Conservation (phyloP, 2,888 invertebrate species). For the Drosophila nr. perissopoda region DNA sequence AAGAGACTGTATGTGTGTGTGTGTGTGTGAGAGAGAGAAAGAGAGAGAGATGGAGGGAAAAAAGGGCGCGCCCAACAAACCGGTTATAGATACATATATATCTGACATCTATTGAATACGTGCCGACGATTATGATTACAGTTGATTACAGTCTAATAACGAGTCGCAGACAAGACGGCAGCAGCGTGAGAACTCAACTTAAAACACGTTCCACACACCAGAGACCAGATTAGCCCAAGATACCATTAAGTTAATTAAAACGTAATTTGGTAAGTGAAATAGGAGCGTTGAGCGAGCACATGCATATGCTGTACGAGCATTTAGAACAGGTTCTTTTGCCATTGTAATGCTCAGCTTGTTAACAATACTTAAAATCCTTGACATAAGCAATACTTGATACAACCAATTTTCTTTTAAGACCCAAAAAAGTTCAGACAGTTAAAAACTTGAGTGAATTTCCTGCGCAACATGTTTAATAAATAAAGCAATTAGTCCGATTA, state of each 20-base stretch:
- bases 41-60: slow-evolving; percentile 1
- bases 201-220: slow-evolving; percentile 14
- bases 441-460: slow-evolving; percentile 3
- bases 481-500: neutral
- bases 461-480: slow-evolving; percentile 11
- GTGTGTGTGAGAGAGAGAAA: neutral
- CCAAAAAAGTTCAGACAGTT: too few species aligned
- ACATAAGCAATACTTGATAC: slow-evolving; percentile 13
- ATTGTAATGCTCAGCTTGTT: slow-evolving; percentile 27
- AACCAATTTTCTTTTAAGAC: neutral
- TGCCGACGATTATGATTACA: slow-evolving; percentile 63
- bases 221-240: slow-evolving; percentile 9
- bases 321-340: slow-evolving; percentile 46
- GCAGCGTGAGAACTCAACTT: slow-evolving; percentile 53
- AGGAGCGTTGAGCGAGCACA: neutral
- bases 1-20: neutral
- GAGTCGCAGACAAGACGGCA: slow-evolving; percentile 39
- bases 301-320: neutral
- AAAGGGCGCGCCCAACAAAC: slow-evolving; percentile 66
- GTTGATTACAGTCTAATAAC: slow-evolving; percentile 50
- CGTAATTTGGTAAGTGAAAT: slow-evolving; percentile 29
- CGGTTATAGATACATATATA: slow-evolving; percentile 48
- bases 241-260: slow-evolving; percentile 53
- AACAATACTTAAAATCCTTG: slow-evolving; percentile 48
- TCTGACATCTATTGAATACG: slow-evolving; percentile 62